Conservation (phyloP, 2,888 invertebrate genomes). For the Agrotis exclamationis region DNA sequence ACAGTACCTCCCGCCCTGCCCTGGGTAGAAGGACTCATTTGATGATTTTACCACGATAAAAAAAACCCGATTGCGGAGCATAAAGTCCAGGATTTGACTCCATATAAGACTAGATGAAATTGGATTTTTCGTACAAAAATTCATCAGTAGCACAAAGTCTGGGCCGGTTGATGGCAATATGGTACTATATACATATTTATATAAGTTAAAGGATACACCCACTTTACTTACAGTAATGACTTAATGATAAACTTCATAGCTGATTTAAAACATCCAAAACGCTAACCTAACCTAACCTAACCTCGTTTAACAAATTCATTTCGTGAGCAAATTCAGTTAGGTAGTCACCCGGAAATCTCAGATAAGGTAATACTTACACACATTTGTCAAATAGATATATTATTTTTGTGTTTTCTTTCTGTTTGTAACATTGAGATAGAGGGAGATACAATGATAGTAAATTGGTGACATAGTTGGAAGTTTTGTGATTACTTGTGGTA, state of each 20-base stretch:
- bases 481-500: background rate
- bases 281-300: slow-evolving; percentile 74
- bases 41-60: too few relatives aligned
- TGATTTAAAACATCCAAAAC: slow-evolving; percentile 64
- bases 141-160: background rate
- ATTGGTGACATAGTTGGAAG: background rate
- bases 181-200: too few relatives aligned
- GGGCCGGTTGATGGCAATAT: too few relatives aligned
- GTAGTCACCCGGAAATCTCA: slow-evolving; percentile 81
- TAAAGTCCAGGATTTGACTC: background rate
- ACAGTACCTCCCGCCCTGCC: too few relatives aligned
- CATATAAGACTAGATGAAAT: background rate
- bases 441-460: background rate
- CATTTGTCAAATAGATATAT: slow-evolving; percentile 57
- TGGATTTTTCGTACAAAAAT: background rate
- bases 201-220: too few relatives aligned
- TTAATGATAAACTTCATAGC: slow-evolving; percentile 31
- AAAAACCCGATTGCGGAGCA: too few relatives aligned
- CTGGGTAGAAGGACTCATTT: too few relatives aligned
- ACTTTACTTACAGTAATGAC: background rate
- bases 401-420: slow-evolving; percentile 59
- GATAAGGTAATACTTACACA: slow-evolving; percentile 78
- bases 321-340: slow-evolving; percentile 74
- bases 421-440: slow-evolving; percentile 9
- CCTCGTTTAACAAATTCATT: slow-evolving; percentile 80